Conservation (phyloP, 2,888 invertebrate species). For the Neoitamus cyanurus region DNA sequence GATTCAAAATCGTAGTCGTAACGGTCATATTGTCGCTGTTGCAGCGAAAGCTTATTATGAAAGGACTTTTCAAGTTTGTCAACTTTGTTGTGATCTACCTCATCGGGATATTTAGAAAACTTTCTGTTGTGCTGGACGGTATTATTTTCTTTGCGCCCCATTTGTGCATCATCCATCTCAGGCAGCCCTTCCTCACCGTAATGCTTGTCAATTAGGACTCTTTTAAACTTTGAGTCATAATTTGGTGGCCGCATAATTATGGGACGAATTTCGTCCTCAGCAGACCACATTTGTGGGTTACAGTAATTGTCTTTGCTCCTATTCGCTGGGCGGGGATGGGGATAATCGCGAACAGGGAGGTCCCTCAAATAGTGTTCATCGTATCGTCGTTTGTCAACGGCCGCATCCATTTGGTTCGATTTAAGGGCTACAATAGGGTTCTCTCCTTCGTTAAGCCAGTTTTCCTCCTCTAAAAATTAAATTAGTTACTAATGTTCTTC, state of each 20-base stretch:
- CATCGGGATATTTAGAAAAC: constrained; percentile 26
- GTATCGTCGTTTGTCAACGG: constrained; percentile 57
- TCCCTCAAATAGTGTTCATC: constrained; percentile 64
- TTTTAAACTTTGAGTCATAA: constrained; percentile 64
- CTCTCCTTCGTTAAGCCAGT: constrained; percentile 66
- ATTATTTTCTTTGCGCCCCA: not conserved
- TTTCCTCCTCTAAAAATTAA: constrained; percentile 62
- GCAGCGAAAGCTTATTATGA: constrained; percentile 17
- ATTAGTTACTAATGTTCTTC: not conserved
- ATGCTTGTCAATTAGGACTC: constrained; percentile 59
- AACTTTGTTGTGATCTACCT: constrained; percentile 1
- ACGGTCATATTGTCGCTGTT: constrained; percentile 56
- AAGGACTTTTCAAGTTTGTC: constrained; percentile 39
- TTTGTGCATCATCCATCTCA: constrained; percentile 55
- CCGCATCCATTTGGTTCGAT: constrained; percentile 60
- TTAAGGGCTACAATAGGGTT: constrained; percentile 64
- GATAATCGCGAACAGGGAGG: constrained; percentile 57
- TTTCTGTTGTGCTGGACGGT: not conserved
- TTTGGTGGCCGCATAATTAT: constrained; percentile 64
- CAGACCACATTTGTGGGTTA: constrained; percentile 58
- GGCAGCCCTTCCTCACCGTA: constrained; percentile 55
- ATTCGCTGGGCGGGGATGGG: constrained; percentile 23
- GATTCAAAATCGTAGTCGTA: constrained; percentile 61
- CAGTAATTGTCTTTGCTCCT: constrained; percentile 50
- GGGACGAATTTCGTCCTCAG: constrained; percentile 65